Evolutionary conservation across 2,888 invertebrate species (phyloP).

Genomic region (Aleiodes testaceus): DNA sequence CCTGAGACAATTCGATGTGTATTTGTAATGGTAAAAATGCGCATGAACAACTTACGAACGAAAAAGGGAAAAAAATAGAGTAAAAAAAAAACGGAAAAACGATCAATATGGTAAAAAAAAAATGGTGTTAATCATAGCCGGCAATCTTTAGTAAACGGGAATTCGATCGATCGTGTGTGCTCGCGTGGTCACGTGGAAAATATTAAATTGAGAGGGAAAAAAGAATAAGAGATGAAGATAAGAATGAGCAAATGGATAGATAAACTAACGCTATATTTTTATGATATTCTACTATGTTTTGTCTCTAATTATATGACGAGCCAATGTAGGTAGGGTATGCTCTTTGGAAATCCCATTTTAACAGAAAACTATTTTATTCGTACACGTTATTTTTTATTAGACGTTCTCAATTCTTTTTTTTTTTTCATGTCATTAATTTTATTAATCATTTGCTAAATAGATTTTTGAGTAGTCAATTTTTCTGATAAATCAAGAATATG

Average conservation of each 20-base stretch:
- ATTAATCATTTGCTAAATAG: slow-evolving; percentile 3
- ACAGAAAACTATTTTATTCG: slow-evolving; percentile 15
- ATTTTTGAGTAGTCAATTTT: neutral
- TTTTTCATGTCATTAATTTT: slow-evolving; percentile 2
- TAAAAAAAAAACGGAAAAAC: slow-evolving; percentile 21
- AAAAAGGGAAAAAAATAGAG: neutral
- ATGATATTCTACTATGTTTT: neutral
- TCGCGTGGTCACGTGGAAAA: slow-evolving; percentile 28
- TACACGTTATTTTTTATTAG: slow-evolving; percentile 27
- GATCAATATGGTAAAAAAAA: slow-evolving; percentile 57
- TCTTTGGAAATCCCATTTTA: slow-evolving; percentile 32
- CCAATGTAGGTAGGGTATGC: slow-evolving; percentile 22
- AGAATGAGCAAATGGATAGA: neutral
- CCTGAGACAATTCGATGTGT: slow-evolving; percentile 56
- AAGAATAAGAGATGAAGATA: slow-evolving; percentile 5
- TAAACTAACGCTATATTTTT: neutral
- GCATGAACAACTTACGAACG: slow-evolving; percentile 51
- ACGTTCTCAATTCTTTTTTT: neutral
- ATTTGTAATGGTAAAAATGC: slow-evolving; percentile 50
- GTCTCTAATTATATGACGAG: slow-evolving; percentile 17
- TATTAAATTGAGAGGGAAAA: slow-evolving; percentile 7
- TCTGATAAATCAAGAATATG: too few species aligned
- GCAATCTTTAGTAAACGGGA: slow-evolving; percentile 51
- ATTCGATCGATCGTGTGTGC: slow-evolving; percentile 56
- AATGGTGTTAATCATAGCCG: slow-evolving; percentile 56